Base-by-base conservation (phyloP, 2,888 invertebrate genomes). In the Aphodius sticticus region DNA sequence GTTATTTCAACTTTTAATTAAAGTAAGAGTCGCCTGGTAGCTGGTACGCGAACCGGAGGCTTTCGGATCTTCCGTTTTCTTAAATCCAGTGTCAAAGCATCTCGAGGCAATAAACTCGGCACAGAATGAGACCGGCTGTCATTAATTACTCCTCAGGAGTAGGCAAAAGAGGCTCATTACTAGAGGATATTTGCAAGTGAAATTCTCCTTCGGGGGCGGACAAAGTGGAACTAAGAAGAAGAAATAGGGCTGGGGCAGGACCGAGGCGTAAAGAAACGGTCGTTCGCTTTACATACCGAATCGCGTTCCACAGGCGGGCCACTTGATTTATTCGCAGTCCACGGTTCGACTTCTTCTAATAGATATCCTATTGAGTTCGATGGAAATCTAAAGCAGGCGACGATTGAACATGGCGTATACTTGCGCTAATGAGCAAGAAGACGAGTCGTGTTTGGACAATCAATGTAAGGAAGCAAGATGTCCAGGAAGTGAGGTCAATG, bases 171-270 rank as follows among this genome's bases (percentile, higher is more conserved):
- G 78, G 76, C 76, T 79, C 79, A 77, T 79, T 79, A 79, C 37
- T 77, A 69, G 53, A 53, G 79, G 76, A 79, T 70, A 79, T 79
- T 79, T 79, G 79, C 79, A 79, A 79, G 76, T 79, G 71, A 79
- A 79, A 77, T 79, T 35, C 76, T 69, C 71, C 53, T 53, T 53
- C 53, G 53, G 53, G 53, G 53, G 53, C 53, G 53, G 53, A 53
- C 53, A 53, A 53, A 53, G 53, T 53, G 53, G 53, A 53, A 53
- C 53, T 53, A 9, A 53, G 53, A 53, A 53, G 53, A 53, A 53
- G 53, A 12, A 12, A 53, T 53, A 1, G 53, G 12, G 53, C 1
- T 5, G 53, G 53, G 53, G 53, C 53, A 12, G 53, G 9, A 5
- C 7, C 9, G 12, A 12, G 53, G 53, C 53, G 12, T 53, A 53